Evolutionary conservation across 2,797 vertebrate species (phyloP), one percentile per base, ranked within the genome.

Genomic region (Cirrhinus molitorella): DNA sequence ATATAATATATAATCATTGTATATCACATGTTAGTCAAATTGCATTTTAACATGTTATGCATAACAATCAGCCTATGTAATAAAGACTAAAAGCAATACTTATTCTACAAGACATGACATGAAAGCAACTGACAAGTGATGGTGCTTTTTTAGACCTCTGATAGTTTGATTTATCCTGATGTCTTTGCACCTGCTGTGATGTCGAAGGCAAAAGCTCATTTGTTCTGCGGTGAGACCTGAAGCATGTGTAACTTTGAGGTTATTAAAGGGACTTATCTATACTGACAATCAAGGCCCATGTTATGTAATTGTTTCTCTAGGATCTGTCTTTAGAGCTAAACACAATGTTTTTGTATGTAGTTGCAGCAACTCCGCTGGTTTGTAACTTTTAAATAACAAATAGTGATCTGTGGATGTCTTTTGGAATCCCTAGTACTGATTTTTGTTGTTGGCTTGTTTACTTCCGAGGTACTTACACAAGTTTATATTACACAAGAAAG

Each of bases 121-220:
- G 11, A 28, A 8, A 28, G 9, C 28, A 73, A 13, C 28, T 34
- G 70, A 73, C 47, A 73, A 34, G 28, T n/a, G 28, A 16, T 5
- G 11, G 49, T 49, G 28, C 25, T 53, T 37, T 37, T 28, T 55
- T 73, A 2, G 49, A 34, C 5, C 3, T 37, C 2, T 7, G 21
- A 43, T 51, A 21, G 25, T 34, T 34, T n/a, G 0, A 51, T 73
- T 34, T 34, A 37, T 53, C 31, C 12, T 45, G 70, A 31, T 72
- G 45, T 31, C 25, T 45, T 53, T 83, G 49, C 34, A 9, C 57
- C 75, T 75, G 74, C 57, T 57, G 59, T 74, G 67, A 66, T 59
- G 16, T 47, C 25, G 31, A 45, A 67, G 53, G n/a, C 71, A 51
- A 25, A 31, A 12, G 37, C 19, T 34, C 49, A 73, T 73, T 53